These are phyloP conservation scores for Salminus brasiliensis DNA, from an alignment of 2,113 vertebrate genomes.

Conservation along the genomic window DNA sequence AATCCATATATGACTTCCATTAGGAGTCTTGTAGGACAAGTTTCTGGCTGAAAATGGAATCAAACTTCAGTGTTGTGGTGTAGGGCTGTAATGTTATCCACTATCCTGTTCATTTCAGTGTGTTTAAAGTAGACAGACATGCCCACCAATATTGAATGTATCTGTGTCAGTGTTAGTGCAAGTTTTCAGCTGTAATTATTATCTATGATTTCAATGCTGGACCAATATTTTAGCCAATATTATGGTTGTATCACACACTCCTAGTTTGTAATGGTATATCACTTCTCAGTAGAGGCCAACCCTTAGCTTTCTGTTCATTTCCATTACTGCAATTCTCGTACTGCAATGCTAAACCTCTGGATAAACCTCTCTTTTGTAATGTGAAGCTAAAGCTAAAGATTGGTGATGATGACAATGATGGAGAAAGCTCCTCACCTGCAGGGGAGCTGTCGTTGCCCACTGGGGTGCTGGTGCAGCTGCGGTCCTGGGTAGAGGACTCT, in stretches of 20 bases:
- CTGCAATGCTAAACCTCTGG: neutral
- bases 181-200: no score
- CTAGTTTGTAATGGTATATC: neutral
- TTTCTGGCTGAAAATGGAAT: no score
- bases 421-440: constrained; percentile 79
- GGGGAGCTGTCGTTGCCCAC: constrained; percentile 93
- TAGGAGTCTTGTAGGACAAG: no score
- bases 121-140: neutral
- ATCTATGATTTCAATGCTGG: neutral
- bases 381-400: neutral
- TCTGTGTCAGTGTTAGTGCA: neutral
- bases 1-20: no score
- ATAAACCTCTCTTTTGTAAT: neutral
- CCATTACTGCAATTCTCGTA: no score
- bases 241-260: neutral
- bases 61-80: no score
- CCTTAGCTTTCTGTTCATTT: neutral
- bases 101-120: neutral
- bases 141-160: neutral
- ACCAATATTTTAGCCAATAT: neutral
- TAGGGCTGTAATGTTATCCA: no score
- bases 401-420: neutral
- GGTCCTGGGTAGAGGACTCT: constrained; percentile 95
- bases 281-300: neutral
- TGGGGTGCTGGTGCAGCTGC: constrained; percentile 97